phyloP scores from a whole-genome alignment of 2,888 invertebrate genomes.

The Desoria tigrina region DNA sequence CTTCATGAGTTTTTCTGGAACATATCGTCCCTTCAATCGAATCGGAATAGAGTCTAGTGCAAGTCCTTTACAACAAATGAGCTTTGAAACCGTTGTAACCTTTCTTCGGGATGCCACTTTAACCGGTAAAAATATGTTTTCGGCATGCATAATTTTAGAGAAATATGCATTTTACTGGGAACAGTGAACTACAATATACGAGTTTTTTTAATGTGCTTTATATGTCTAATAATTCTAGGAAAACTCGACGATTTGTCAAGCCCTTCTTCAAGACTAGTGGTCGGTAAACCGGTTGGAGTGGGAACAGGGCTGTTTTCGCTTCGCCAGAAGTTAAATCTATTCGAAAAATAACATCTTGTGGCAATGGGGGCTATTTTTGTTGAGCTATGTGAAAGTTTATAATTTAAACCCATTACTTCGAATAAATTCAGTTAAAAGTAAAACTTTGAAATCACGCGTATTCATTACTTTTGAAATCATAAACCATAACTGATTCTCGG shows the following conservation, averaged over 20 bases:
- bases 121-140: slow-evolving; percentile 59
- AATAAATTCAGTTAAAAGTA: too few relatives aligned
- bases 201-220: not conserved
- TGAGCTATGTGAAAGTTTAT: too few relatives aligned
- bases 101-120: slow-evolving; percentile 79
- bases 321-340: slow-evolving; percentile 36
- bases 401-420: too few relatives aligned
- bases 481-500: too few relatives aligned
- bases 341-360: not conserved
- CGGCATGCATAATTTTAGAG: not conserved
- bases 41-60: slow-evolving; percentile 85
- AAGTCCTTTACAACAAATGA: slow-evolving; percentile 96
- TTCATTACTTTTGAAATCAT: too few relatives aligned
- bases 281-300: slow-evolving; percentile 76
- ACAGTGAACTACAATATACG: not conserved
- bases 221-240: slow-evolving; percentile 63
- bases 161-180: not conserved
- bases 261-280: slow-evolving; percentile 82
- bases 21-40: slow-evolving; percentile 84
- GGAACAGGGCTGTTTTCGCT: slow-evolving; percentile 79
- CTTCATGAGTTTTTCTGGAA: slow-evolving; percentile 95
- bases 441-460: too few relatives aligned
- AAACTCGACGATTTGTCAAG: slow-evolving; percentile 74
- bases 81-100: slow-evolving; percentile 87
- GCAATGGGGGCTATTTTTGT: too few relatives aligned